phyloP scores from a whole-genome alignment of 1,140 invertebrate genomes.

The Ceratitis capitata region DNA sequence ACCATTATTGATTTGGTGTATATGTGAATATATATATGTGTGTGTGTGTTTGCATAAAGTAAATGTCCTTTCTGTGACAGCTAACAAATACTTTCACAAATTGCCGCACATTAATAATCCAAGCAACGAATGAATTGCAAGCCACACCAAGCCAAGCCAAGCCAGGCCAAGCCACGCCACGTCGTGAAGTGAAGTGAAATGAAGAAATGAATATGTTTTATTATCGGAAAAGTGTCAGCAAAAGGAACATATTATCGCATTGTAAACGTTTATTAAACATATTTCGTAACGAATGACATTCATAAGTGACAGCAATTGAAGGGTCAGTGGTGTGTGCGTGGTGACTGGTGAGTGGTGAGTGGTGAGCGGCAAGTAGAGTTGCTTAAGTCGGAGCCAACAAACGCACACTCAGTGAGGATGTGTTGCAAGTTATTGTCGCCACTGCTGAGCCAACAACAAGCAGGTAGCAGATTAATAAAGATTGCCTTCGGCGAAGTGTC shows the following conservation, averaged over 20 bases:
- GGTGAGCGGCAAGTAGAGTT: neutral
- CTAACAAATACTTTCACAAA: constrained; percentile 24
- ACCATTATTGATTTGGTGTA: neutral
- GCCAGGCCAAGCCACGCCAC: neutral
- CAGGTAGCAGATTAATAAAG: neutral
- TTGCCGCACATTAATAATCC: constrained; percentile 11
- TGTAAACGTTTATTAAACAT: constrained; percentile 38
- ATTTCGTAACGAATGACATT: constrained; percentile 35
- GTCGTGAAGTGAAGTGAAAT: neutral
- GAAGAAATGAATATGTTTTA: constrained; percentile 32
- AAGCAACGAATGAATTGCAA: neutral
- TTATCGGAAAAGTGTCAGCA: constrained; percentile 27
- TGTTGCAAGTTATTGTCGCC: neutral
- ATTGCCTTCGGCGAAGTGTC: neutral
- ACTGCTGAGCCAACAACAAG: neutral
- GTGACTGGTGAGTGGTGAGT: neutral
- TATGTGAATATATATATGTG: too few relatives aligned
- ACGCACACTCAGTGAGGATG: neutral
- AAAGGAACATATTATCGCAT: constrained; percentile 22
- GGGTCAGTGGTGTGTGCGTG: neutral
- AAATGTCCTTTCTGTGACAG: constrained; percentile 22
- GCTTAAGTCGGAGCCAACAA: neutral
- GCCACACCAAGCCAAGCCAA: neutral
- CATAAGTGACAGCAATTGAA: neutral
- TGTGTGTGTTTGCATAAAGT: too few relatives aligned